These are phyloP conservation scores for Lepus americanus DNA, from an alignment of 2,113 vertebrate genomes.

Conservation along the genomic window DNA sequence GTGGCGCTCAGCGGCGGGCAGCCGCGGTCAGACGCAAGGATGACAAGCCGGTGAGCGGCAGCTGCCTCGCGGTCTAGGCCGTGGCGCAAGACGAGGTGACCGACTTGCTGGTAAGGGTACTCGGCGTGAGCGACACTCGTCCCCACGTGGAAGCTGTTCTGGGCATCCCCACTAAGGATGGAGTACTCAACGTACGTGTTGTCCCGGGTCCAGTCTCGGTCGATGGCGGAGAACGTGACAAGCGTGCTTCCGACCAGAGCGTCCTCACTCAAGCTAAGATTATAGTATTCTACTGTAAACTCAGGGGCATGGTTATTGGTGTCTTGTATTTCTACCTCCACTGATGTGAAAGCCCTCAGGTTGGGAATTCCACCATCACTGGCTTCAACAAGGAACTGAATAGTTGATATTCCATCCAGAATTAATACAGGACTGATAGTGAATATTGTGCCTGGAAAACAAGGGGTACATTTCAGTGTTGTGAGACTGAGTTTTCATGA, in stretches of 20 bases:
- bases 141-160: conserved; percentile 91
- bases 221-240: conserved; percentile 89
- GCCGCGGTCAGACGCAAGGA: conserved; percentile 91
- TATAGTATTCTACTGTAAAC: conserved; percentile 89
- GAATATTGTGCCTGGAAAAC: conserved; percentile 92
- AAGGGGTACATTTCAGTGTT: conserved; percentile 49
- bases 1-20: conserved; percentile 90
- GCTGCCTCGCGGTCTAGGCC: conserved; percentile 91
- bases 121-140: conserved; percentile 82
- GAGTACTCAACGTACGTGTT: conserved; percentile 90
- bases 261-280: conserved; percentile 90
- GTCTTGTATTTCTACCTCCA: conserved; percentile 90
- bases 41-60: conserved; percentile 88
- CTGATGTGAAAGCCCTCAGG: conserved; percentile 87
- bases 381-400: conserved; percentile 93
- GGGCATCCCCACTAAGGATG: conserved; percentile 90
- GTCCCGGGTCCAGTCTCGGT: conserved; percentile 89
- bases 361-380: conserved; percentile 90
- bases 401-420: conserved; percentile 84
- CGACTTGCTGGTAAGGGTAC: conserved; percentile 84
- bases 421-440: conserved; percentile 85
- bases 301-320: conserved; percentile 90
- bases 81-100: conserved; percentile 90
- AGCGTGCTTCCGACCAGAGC: conserved; percentile 87
- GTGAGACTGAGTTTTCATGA: neutral